Evolutionary conservation across 2,113 vertebrate genomes (phyloP).

Genomic region (Odontophorus gujanensis): DNA sequence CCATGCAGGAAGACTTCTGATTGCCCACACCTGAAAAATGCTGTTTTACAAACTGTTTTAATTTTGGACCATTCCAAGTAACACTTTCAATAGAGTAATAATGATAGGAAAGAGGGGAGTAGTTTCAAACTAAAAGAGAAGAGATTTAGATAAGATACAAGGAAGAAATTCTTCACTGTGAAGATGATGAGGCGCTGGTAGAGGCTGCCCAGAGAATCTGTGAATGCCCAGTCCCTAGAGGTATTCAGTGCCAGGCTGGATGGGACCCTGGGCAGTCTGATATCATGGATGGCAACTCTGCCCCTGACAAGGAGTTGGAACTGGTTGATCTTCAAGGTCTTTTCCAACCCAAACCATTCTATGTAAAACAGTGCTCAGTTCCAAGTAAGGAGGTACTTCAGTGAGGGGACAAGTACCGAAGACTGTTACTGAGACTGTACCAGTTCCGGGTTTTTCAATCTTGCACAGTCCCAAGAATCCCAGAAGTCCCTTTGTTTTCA

Average conservation of each 20-base stretch:
- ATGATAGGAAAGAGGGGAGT: neutral
- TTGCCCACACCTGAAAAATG: neutral
- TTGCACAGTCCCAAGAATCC: neutral
- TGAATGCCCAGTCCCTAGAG: neutral
- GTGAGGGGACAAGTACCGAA: neutral
- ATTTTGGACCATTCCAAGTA: neutral
- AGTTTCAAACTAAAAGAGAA: neutral
- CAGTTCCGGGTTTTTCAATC: neutral
- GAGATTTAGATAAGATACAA: neutral
- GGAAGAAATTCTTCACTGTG: neutral
- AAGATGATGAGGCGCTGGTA: neutral
- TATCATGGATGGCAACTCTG: neutral
- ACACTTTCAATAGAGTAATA: neutral
- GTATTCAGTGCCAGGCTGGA: neutral
- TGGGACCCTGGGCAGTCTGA: neutral
- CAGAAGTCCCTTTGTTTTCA: neutral
- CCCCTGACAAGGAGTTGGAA: neutral
- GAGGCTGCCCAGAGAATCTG: neutral
- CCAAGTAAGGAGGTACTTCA: neutral
- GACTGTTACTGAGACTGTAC: rapidly evolving
- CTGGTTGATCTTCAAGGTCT: neutral
- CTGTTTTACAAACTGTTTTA: rapidly evolving
- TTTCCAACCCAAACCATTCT: neutral
- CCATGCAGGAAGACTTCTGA: neutral
- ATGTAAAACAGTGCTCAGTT: neutral